Evolutionary conservation across 30 jellyfish, hydroid and myxozoan species (phyloP), one percentile per base, ranked within the genome.

Genomic region (Clytia hemisphaerica): DNA sequence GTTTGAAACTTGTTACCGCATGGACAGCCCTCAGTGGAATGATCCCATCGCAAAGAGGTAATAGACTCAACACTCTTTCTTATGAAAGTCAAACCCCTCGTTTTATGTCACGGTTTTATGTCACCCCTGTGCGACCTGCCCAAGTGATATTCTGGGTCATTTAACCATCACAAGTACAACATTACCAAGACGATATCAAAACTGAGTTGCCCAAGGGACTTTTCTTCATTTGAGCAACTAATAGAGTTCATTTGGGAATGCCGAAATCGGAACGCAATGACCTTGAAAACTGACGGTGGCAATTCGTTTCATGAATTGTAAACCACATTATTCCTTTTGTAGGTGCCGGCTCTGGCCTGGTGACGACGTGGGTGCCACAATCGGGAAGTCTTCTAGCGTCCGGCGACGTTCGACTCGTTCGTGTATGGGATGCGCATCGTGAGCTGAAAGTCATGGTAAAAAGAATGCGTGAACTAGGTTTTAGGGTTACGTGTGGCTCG

Each of bases 361-460:
- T 88, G 21, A 88, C 97, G 14, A 93, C 74, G 38, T 88, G 97
- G 97, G 97, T 79, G 51, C 97, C 79, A 28, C 97, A 88, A 67
- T 88, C 97, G 27, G 97, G 97, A 9, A 88, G 83, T 29, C 48
- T 88, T 53, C 44, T 88, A 16, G 97, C 94, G 7, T 88, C 97
- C 12, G 97, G 97, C 59, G 97, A 88, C 49, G 97, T 88, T 15
- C 51, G 97, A 33, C 27, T 88, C n/a, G 75, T 88, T 30, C 82
- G 97, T 33, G 91, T 88, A 2, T 88, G 97, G 97, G 97, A 88
- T 65, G 88, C 94, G 38, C 97, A 88, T 66, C 61, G 97, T 37
- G 97, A 88, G 63, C 68, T 88, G 94, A 67, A 68, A 58, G 40
- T 88, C 15, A 88, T 68, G 77, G 95, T 84, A 32, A 31, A 19